phyloP scores from a whole-genome alignment of 2,797 vertebrate species.

The Tadarida brasiliensis region DNA sequence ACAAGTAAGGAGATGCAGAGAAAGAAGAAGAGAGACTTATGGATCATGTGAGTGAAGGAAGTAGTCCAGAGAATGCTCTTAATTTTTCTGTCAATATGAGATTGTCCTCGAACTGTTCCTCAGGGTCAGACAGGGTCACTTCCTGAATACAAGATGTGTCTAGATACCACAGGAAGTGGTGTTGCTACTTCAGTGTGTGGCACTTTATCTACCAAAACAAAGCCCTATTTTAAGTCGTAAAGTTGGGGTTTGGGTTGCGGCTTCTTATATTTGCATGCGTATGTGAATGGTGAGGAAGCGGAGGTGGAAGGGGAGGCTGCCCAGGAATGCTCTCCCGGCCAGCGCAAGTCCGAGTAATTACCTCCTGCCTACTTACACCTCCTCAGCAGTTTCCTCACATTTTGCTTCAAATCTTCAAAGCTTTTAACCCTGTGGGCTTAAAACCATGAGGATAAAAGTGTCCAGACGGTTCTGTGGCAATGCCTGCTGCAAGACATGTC shows the following conservation, averaged over 20 bases:
- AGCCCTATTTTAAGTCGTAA: conserved; percentile 68
- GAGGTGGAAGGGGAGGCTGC: neutral
- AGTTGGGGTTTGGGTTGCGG: conserved; percentile 66
- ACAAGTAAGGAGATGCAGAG: neutral
- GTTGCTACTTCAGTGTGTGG: conserved; percentile 40
- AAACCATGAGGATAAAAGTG: conserved; percentile 53
- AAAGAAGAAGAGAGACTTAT: conserved; percentile 44
- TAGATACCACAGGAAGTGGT: conserved; percentile 49
- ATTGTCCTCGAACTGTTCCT: conserved; percentile 61
- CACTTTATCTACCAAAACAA: conserved; percentile 69
- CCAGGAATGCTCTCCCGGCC: conserved; percentile 58
- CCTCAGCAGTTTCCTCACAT: conserved; percentile 53
- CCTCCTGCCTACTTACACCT: neutral
- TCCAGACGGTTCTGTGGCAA: neutral
- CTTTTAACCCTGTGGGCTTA: conserved; percentile 40
- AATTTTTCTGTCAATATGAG: conserved; percentile 57
- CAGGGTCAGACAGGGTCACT: conserved; percentile 67
- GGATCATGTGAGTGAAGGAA: conserved; percentile 56
- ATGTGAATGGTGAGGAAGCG: conserved; percentile 46
- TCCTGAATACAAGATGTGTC: conserved; percentile 53
- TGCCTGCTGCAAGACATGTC: conserved; percentile 18
- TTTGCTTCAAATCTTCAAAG: conserved; percentile 71
- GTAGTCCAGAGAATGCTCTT: neutral
- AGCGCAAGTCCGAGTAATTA: conserved; percentile 63
- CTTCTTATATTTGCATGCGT: conserved; percentile 58